Evolutionary conservation across 2,888 invertebrate species (phyloP).

Genomic region (Tholera decimalis): DNA sequence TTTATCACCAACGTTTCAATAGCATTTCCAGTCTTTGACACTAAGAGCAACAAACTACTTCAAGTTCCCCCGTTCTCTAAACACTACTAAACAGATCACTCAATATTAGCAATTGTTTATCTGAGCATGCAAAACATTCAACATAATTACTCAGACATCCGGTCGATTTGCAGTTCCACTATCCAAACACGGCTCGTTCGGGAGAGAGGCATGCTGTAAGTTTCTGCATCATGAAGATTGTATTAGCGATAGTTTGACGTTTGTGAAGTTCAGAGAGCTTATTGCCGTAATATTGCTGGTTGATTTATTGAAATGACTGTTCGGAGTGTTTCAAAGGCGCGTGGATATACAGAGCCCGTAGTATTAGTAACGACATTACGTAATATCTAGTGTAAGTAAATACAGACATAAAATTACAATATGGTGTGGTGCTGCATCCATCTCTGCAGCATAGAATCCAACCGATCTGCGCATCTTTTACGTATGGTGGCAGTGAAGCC

Average conservation of each 20-base stretch:
- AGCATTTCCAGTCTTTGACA: not conserved
- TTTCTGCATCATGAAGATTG: constrained; percentile 9
- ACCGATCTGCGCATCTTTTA: too few species aligned
- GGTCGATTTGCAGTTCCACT: constrained; percentile 48
- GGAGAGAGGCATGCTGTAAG: constrained; percentile 25
- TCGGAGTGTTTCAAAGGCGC: too few species aligned
- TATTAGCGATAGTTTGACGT: constrained; percentile 34
- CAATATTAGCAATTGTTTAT: constrained; percentile 50
- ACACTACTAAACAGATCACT: constrained; percentile 39
- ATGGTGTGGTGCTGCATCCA: too few species aligned
- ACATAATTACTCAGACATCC: constrained; percentile 60
- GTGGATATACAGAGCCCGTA: too few species aligned
- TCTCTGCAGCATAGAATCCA: too few species aligned
- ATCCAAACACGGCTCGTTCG: constrained; percentile 54
- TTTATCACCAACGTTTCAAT: not conserved
- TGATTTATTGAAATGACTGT: not conserved
- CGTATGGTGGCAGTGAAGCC: too few species aligned
- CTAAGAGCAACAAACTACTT: not conserved
- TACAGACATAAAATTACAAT: too few species aligned
- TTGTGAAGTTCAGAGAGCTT: constrained; percentile 10
- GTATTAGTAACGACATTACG: too few species aligned
- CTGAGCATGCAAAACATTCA: constrained; percentile 55
- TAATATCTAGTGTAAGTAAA: too few species aligned
- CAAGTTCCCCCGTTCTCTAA: constrained; percentile 6
- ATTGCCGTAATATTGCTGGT: not conserved